Percentiles rank a stretch among this genome's conserved stretches.
phyloP scores from a whole-genome alignment of 2,113 vertebrate species.

The Pseudopodoces humilis region DNA sequence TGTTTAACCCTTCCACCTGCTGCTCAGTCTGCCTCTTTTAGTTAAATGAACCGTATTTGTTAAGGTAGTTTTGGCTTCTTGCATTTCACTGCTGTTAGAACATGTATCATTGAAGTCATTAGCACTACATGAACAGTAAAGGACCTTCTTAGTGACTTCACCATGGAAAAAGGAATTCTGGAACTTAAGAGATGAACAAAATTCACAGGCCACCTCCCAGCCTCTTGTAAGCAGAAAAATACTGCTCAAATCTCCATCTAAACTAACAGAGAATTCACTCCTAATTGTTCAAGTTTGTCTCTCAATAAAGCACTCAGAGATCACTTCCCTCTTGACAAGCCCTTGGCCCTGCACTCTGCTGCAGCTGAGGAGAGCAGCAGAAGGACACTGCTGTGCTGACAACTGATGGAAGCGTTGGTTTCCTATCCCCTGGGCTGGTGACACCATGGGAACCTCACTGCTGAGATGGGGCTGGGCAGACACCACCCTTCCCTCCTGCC shows the following conservation, averaged over 20 bases:
- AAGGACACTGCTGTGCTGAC: neutral
- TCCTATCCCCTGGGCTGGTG: neutral
- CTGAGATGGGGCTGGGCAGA: neutral
- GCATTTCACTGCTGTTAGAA: neutral
- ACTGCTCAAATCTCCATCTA: neutral
- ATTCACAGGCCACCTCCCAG: neutral
- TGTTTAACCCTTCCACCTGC: conserved; percentile 67
- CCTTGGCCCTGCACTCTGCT: neutral
- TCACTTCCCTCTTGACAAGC: neutral
- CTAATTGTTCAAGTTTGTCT: neutral
- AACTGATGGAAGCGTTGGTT: neutral
- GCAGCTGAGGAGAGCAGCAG: neutral
- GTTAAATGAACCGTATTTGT: conserved; percentile 25
- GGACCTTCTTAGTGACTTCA: neutral
- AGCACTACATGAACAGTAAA: neutral
- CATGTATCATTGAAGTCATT: neutral
- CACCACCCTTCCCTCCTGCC: neutral
- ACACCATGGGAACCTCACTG: neutral
- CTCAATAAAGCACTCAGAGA: neutral
- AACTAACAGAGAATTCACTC: neutral
- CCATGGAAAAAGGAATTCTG: neutral
- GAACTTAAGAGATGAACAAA: neutral
- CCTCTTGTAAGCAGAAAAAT: neutral
- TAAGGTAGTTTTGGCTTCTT: conserved; percentile 46
- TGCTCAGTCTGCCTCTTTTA: conserved; percentile 43